These are phyloP conservation scores for Myrmecophaga tridactyla DNA, from an alignment of 2,113 vertebrate species.

Conservation along the genomic window DNA sequence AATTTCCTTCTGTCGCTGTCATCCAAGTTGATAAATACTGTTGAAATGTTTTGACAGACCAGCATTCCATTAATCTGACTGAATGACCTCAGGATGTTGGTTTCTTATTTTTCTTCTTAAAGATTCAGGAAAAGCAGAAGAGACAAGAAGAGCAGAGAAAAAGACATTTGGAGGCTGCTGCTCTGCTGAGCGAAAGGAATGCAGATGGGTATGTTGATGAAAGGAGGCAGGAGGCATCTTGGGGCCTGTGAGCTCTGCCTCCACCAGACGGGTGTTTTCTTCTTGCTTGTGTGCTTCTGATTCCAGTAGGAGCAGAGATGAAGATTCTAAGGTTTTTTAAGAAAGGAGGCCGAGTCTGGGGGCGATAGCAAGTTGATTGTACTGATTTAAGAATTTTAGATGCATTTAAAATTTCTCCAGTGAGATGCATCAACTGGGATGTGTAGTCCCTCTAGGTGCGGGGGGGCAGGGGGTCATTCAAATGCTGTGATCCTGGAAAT, in stretches of 20 bases:
- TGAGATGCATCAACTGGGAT: background rate
- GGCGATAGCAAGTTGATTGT: background rate
- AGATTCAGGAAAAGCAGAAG: constrained; percentile 90
- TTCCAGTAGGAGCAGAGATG: background rate
- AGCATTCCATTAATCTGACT: background rate
- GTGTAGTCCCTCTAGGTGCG: background rate
- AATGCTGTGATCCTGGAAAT: background rate
- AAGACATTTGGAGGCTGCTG: constrained; percentile 87
- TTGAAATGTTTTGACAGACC: constrained; percentile 33
- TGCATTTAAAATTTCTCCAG: background rate
- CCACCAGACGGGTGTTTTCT: background rate
- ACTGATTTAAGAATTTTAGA: background rate
- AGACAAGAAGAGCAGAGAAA: constrained; percentile 92
- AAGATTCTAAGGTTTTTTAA: background rate
- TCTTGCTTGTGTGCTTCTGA: background rate
- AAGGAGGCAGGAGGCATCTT: background rate
- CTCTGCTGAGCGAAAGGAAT: constrained; percentile 88
- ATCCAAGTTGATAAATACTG: background rate
- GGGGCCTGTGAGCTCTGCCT: background rate
- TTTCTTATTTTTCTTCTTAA: constrained; percentile 71
- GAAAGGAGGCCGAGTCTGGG: background rate
- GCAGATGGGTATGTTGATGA: constrained; percentile 90
- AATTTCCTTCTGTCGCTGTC: background rate
- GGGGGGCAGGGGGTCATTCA: background rate
- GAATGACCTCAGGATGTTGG: constrained; percentile 19